Conservation (phyloP, 2,888 invertebrate species). For the Sialis lutaria region DNA sequence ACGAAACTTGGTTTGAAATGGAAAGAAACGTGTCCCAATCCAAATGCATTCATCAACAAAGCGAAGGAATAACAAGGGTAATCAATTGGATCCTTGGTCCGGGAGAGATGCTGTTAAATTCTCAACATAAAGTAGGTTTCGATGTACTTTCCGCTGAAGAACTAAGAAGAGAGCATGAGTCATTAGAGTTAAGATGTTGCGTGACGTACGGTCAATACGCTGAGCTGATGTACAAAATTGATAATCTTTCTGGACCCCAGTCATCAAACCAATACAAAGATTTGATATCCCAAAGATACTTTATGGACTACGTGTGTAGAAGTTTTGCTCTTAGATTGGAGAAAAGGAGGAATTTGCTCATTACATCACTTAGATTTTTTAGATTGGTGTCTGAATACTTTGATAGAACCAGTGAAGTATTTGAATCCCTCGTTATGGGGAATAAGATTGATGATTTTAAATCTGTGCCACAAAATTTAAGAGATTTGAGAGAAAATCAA, state of each 20-base stretch:
- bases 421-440: slow-evolving; percentile 46
- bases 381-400: slow-evolving; percentile 57
- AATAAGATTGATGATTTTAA: slow-evolving; percentile 37
- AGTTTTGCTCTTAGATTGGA: slow-evolving; percentile 60
- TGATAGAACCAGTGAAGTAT: slow-evolving; percentile 45
- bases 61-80: slow-evolving; percentile 48
- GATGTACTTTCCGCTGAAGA: slow-evolving; percentile 55
- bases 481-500: slow-evolving; percentile 41
- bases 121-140: slow-evolving; percentile 53
- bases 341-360: slow-evolving; percentile 51
- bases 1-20: slow-evolving; percentile 39
- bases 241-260: slow-evolving; percentile 32
- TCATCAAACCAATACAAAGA: slow-evolving; percentile 32
- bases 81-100: slow-evolving; percentile 56
- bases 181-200: slow-evolving; percentile 56
- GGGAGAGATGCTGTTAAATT: slow-evolving; percentile 54
- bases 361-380: slow-evolving; percentile 59
- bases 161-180: slow-evolving; percentile 53
- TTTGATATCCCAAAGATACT: slow-evolving; percentile 53
- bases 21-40: slow-evolving; percentile 38
- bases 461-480: slow-evolving; percentile 34
- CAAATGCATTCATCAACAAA: slow-evolving; percentile 39
- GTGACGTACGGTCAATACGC: slow-evolving; percentile 67
- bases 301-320: slow-evolving; percentile 67
- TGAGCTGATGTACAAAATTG: slow-evolving; percentile 55